Conservation (phyloP, 2,888 invertebrate genomes). For the Perdita meconis region DNA sequence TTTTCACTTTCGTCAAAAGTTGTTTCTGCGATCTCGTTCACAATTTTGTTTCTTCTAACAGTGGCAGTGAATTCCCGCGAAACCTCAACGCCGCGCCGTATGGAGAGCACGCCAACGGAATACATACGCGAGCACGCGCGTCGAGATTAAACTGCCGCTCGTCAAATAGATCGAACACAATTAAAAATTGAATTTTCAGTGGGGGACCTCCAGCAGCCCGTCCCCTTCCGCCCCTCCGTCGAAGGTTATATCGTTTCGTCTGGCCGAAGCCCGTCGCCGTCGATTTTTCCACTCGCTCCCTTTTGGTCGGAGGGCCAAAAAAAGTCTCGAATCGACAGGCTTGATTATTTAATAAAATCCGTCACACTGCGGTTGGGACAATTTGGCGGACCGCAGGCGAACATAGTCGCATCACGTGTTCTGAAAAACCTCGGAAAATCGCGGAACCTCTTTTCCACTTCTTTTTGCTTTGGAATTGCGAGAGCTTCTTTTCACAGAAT, state of each 20-base stretch:
- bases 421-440: conserved; percentile 21
- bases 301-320: conserved; percentile 5
- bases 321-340: conserved; percentile 37
- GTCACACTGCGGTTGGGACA: conserved; percentile 35
- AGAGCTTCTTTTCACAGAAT: not conserved
- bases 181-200: conserved; percentile 58
- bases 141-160: conserved; percentile 45
- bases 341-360: conserved; percentile 65
- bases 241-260: conserved; percentile 46
- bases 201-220: not conserved
- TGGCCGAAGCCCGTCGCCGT: conserved; percentile 6
- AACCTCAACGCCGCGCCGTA: not conserved
- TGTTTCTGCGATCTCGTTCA: not conserved
- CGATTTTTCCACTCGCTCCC: conserved; percentile 22
- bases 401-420: conserved; percentile 6
- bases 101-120: not conserved
- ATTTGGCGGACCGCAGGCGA: conserved; percentile 32
- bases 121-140: conserved; percentile 11
- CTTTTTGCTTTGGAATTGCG: not conserved
- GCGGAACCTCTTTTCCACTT: not conserved
- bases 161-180: conserved; percentile 46
- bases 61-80: not conserved
- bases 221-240: not conserved
- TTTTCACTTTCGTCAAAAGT: too few species aligned
- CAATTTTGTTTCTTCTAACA: not conserved